Evolutionary conservation across 2,797 vertebrate genomes (phyloP).

Genomic region (Molossus molossus): DNA sequence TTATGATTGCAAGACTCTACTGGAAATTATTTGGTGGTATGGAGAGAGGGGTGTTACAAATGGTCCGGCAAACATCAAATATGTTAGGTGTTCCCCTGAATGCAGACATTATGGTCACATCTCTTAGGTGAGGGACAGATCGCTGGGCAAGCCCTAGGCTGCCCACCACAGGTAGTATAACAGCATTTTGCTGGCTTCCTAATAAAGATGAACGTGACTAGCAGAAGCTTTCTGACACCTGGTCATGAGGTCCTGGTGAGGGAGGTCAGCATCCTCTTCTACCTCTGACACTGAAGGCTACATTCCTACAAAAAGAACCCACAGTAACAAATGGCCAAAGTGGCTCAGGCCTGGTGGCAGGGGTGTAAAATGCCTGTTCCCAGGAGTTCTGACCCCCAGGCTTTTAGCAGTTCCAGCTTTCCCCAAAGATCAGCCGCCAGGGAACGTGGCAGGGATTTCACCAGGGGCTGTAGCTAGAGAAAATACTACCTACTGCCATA

Average conservation of each 20-base stretch:
- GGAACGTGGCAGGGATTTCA: neutral
- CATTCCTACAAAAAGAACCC: neutral
- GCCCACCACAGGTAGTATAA: neutral
- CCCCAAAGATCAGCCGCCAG: neutral
- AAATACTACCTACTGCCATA: neutral
- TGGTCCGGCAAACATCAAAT: neutral
- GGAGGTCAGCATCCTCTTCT: neutral
- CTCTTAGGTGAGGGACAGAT: neutral
- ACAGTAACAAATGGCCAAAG: neutral
- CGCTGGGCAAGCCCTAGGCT: neutral
- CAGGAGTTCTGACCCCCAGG: neutral
- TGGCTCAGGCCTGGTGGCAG: neutral
- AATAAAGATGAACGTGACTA: neutral
- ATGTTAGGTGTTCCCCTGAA: neutral
- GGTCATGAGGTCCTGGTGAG: neutral
- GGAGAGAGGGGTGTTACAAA: neutral
- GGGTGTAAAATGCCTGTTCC: neutral
- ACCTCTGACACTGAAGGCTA: neutral
- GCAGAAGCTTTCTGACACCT: neutral
- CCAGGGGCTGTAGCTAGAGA: neutral
- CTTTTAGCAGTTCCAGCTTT: neutral
- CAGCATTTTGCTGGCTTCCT: neutral
- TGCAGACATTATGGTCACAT: neutral
- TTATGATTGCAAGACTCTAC: neutral
- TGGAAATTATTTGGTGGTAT: neutral